A percentile compares a stretch with the other conserved stretches of the same genome.
Conservation (phyloP, 2,888 invertebrate species). For the Bombylius major region DNA sequence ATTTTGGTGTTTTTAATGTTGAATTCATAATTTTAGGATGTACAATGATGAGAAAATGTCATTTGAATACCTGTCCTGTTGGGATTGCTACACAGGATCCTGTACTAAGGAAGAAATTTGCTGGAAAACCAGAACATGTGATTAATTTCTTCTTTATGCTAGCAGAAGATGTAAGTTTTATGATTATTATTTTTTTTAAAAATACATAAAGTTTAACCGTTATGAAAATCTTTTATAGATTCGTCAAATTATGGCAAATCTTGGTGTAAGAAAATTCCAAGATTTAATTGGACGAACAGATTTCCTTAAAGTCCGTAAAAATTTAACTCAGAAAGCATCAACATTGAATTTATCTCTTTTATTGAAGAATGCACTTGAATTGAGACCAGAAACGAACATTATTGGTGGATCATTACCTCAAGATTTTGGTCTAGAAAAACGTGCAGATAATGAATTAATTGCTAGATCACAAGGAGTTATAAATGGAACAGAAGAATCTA, state of each 20-base stretch:
- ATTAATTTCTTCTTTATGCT: conserved; percentile 95
- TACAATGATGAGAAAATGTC: conserved; percentile 99
- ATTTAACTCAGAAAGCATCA: conserved; percentile 65
- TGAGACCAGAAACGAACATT: conserved; percentile 84
- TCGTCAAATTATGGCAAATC: conserved; percentile 76
- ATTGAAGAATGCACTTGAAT: conserved; percentile 75
- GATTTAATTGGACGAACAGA: conserved; percentile 89
- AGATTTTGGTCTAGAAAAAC: conserved; percentile 77
- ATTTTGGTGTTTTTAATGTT: neutral
- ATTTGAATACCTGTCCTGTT: conserved; percentile 97
- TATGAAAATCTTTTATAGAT: conserved; percentile 43
- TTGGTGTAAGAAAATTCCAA: conserved; percentile 80
- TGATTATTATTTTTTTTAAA: neutral
- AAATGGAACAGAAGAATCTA: conserved; percentile 52
- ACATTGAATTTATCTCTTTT: conserved; percentile 74
- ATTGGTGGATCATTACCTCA: conserved; percentile 72
- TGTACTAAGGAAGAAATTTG: conserved; percentile 84
- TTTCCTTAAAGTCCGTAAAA: conserved; percentile 62
- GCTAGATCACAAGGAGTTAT: conserved; percentile 63
- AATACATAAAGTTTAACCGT: no score
- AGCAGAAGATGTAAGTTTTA: conserved; percentile 74
- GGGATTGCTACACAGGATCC: conserved; percentile 99
- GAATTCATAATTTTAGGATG: conserved; percentile 46
- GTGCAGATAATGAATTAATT: conserved; percentile 70
- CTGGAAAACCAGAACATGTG: conserved; percentile 94